Evolutionary conservation across 2,888 invertebrate genomes (phyloP).

Genomic region (Ichneumoninae sp.): DNA sequence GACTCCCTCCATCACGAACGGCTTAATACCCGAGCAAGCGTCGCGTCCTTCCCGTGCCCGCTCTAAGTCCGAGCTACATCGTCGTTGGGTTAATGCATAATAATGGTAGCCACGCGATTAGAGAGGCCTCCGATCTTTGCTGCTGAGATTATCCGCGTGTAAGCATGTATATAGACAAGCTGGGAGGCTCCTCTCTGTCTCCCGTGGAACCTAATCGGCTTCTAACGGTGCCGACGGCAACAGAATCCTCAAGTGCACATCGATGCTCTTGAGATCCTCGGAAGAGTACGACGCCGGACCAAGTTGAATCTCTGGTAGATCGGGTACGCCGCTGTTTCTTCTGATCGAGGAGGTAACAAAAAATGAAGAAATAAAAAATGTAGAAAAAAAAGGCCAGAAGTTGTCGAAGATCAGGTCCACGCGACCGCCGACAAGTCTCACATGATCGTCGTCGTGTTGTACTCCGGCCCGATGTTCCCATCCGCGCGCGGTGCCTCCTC

Average conservation of each 20-base stretch:
- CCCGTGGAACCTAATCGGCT: constrained; percentile 47
- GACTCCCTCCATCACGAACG: constrained; percentile 57
- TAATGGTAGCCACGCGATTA: constrained; percentile 58
- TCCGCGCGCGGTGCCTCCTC: constrained; percentile 14
- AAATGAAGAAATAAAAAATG: neutral
- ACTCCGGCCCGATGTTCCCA: constrained; percentile 28
- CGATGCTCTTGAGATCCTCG: constrained; percentile 31
- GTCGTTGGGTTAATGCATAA: constrained; percentile 61
- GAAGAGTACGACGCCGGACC: neutral
- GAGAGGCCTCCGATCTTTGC: constrained; percentile 22
- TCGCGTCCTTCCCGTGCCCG: constrained; percentile 34
- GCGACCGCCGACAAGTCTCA: constrained; percentile 37
- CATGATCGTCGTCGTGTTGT: constrained; percentile 40
- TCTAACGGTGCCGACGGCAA: constrained; percentile 59
- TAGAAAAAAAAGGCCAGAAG: constrained; percentile 27
- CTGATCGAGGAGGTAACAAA: neutral
- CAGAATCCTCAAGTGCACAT: constrained; percentile 13
- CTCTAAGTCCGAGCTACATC: constrained; percentile 37
- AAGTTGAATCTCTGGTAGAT: constrained; percentile 17
- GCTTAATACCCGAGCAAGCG: constrained; percentile 44
- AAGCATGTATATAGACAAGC: constrained; percentile 38
- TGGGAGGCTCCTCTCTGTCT: constrained; percentile 46
- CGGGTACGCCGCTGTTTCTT: constrained; percentile 4
- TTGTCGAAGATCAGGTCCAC: constrained; percentile 39
- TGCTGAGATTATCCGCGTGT: constrained; percentile 47